Base-by-base conservation (phyloP, 1,140 invertebrate species). In the Zaprionus nigranus region DNA sequence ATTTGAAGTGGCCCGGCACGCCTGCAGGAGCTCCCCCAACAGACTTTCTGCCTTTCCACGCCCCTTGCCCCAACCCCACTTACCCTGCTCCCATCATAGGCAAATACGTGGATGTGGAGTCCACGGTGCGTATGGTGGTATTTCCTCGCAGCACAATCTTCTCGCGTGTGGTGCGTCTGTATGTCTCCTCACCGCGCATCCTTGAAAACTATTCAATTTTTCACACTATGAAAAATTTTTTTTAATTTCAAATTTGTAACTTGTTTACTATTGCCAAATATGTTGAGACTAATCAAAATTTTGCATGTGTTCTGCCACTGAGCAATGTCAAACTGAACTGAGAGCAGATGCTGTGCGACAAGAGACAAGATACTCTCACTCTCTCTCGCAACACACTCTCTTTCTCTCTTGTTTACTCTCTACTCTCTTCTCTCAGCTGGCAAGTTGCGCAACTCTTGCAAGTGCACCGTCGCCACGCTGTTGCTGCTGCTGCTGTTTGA, bases 101-200 rank as follows among this genome's bases (percentile, higher is more conserved):
- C 66, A 92, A 71, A 83, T 90, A 93, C 40, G 92, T 92, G 75
- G 92, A 88, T 43, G 92, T 92, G 49, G 90, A 92, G 65, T 92
- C 90, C 79, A 92, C 76, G 24, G 91, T 92, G 61, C 90, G 90
- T 58, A 92, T 91, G 66, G 92, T 82, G 40, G 92, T 92, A 78
- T 92, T 92, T 26, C 92, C 92, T 40, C 91, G 88, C 46, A 92
- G 66, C 24, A 93, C 80, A 80, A 93, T 78, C 78, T 92, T 93
- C 77, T 93, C 92, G 70, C 92, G 87, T 75, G 92, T 92, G 26
- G 92, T 84, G 56, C 92, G 86, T 51, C 83, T 91, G 75, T 88
- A 91, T 15, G 91, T 78, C 73, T 93, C 92, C 66, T 93, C 92
- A 34, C 81, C 81, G 13, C 91, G 91, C 88, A 92, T 90, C 56